phyloP scores from a whole-genome alignment of 23 tunicate genomes.

The Trididemnum miniatum region DNA sequence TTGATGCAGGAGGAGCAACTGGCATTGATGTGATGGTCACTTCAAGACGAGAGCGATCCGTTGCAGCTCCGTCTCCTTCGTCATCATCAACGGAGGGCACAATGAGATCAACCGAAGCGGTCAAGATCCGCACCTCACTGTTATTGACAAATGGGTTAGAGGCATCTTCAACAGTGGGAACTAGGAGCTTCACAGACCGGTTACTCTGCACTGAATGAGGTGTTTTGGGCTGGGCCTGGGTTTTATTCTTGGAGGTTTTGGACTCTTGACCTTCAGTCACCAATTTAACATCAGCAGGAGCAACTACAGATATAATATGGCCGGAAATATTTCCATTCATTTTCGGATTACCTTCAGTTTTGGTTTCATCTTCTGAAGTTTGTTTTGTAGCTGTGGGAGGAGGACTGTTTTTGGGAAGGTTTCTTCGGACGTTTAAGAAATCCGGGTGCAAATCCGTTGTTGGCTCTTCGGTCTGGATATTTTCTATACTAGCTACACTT shows the following conservation, averaged over 20 bases:
- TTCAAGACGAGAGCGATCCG: conserved; percentile 41
- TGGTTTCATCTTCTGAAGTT: neutral
- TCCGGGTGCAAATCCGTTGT: neutral
- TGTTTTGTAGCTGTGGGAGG: conserved; percentile 28
- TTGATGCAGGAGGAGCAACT: conserved; percentile 38
- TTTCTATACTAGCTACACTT: neutral
- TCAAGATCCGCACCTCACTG: conserved; percentile 27
- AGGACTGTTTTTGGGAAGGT: conserved; percentile 42
- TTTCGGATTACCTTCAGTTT: neutral
- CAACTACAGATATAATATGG: neutral
- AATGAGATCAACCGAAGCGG: conserved; percentile 28
- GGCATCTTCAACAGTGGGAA: neutral
- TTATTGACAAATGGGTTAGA: neutral
- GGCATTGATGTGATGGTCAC: conserved; percentile 55
- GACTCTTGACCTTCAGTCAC: neutral
- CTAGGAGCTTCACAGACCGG: neutral
- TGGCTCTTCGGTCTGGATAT: neutral
- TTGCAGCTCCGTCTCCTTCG: conserved; percentile 1
- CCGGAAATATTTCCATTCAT: neutral
- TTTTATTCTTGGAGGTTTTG: neutral
- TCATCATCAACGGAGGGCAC: conserved; percentile 20
- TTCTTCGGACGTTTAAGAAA: neutral
- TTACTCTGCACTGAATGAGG: conserved; percentile 23
- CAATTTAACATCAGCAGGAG: neutral
- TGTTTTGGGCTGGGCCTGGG: conserved; percentile 16